Evolutionary conservation across 1,140 invertebrate genomes (phyloP).

Genomic region (Ylistrum balloti): DNA sequence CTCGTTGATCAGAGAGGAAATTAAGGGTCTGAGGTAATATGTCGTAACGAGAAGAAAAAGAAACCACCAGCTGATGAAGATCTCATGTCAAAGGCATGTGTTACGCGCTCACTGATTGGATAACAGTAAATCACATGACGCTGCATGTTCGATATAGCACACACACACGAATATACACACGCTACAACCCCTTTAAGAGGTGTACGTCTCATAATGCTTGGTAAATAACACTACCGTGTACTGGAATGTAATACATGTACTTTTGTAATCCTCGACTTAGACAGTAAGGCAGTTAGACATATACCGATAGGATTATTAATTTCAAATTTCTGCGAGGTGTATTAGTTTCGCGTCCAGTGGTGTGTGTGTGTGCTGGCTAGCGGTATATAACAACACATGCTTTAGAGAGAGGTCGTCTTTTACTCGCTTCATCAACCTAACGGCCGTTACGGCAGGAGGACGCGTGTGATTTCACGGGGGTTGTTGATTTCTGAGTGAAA

Average conservation of each 20-base stretch:
- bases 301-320: neutral
- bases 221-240: neutral
- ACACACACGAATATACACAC: constrained; percentile 9
- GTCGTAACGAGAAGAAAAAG: neutral
- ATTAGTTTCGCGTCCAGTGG: neutral
- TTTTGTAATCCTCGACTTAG: neutral
- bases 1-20: no score
- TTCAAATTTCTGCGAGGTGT: neutral
- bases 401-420: neutral
- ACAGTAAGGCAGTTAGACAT: neutral
- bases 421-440: neutral
- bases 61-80: neutral
- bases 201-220: neutral
- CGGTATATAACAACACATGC: neutral
- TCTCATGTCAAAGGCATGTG: constrained; percentile 1
- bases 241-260: neutral
- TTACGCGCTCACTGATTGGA: neutral
- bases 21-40: no score
- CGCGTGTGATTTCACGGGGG: neutral
- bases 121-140: constrained; percentile 23
- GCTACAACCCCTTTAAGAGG: neutral
- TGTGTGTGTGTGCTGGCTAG: neutral
- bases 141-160: constrained; percentile 32
- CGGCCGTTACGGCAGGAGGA: neutral
- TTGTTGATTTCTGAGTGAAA: neutral